Base-by-base conservation (phyloP, 2,888 invertebrate species). In the Thelaira solivaga region DNA sequence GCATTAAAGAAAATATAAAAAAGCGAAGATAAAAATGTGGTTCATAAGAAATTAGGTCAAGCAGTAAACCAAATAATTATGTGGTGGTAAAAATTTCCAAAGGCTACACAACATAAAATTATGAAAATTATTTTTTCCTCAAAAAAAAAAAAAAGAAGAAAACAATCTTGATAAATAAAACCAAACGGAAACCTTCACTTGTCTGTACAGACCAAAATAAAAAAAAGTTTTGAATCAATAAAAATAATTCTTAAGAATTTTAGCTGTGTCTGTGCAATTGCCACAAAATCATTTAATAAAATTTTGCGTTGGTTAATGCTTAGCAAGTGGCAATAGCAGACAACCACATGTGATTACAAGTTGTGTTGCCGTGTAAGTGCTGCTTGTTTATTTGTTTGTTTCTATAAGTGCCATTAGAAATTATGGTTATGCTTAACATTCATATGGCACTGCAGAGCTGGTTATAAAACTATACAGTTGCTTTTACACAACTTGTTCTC, bases 381-480 rank as follows among this genome's bases (percentile, higher is more conserved):
- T 13, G 13, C 26, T 18, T 4, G 22, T 2, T 26, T 43, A 8
- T 10, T 53, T n/a, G 4, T 49, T 16, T 26, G 10, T 16, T 16
- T 29, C 41, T 26, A 2, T 10, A 53, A 55, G 59, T 65, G 47
- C 4, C 49, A 36, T 51, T 34, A 55, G 53, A 67, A 76, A 71
- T 76, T 76, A 69, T 64, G 69, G 64, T 69, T 59, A 57, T 59
- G 55, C 59, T 26, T 76, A 64, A 64, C 76, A 76, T 65, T 65
- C 59, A 71, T 61, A 53, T 59, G 39, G n/a, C n/a, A n/a, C n/a
- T n/a, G n/a, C n/a, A n/a, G n/a, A n/a, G n/a, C n/a, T n/a, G n/a
- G n/a, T n/a, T n/a, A n/a, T n/a, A n/a, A n/a, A n/a, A n/a, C 18
- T 71, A 22, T 57, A 18, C 11, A 67, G 43, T 16, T 16, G 36